phyloP scores from a whole-genome alignment of 1,140 invertebrate genomes.

The Zaprionus vittiger region DNA sequence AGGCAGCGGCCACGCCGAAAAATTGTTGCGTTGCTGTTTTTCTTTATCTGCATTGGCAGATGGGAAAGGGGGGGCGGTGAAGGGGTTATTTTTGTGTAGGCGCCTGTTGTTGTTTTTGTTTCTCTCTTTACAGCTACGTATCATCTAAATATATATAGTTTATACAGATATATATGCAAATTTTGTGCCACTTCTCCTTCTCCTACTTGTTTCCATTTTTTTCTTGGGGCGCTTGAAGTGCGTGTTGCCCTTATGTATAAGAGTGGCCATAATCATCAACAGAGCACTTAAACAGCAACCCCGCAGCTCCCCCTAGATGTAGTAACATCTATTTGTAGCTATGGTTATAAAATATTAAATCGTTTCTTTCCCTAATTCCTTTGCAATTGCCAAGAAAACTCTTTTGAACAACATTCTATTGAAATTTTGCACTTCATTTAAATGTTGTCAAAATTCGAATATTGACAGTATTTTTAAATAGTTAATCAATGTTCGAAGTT shows the following conservation, averaged over 20 bases:
- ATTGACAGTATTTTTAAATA: no score
- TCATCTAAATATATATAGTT: slow-evolving; percentile 57
- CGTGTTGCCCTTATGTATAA: slow-evolving; percentile 30
- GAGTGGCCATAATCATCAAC: slow-evolving; percentile 66
- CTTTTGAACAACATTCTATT: no score
- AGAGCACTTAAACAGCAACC: not conserved
- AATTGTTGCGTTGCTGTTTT: slow-evolving; percentile 75
- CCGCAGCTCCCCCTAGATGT: not conserved
- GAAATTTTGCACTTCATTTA: no score
- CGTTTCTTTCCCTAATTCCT: no score
- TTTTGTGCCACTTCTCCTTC: slow-evolving; percentile 56
- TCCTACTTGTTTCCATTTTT: slow-evolving; percentile 8
- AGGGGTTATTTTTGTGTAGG: slow-evolving; percentile 3
- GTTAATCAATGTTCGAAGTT: no score
- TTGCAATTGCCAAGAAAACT: no score
- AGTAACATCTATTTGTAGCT: not conserved
- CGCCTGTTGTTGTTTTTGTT: slow-evolving; percentile 45
- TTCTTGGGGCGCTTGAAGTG: not conserved
- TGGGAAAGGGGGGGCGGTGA: not conserved
- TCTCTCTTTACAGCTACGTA: slow-evolving; percentile 41
- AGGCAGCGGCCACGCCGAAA: slow-evolving; percentile 56
- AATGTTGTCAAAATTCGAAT: no score
- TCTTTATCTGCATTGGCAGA: slow-evolving; percentile 39
- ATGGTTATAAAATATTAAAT: not conserved
- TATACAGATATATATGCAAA: slow-evolving; percentile 68